phyloP scores from a whole-genome alignment of 2,888 invertebrate genomes.

The Metopia argyrocephala region DNA sequence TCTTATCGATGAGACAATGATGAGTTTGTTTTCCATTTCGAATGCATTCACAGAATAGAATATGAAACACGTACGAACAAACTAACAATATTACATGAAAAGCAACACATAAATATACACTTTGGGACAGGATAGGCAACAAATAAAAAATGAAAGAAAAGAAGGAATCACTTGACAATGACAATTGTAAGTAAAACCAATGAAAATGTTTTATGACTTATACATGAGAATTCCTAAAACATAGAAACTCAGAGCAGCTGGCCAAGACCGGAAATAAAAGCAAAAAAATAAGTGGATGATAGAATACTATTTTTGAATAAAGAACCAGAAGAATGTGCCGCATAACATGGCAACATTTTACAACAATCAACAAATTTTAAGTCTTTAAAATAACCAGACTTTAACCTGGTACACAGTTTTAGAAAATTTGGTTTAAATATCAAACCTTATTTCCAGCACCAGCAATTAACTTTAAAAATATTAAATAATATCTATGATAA shows the following conservation, averaged over 20 bases:
- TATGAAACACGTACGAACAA: background rate
- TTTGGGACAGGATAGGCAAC: background rate
- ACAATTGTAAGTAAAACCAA: slow-evolving; percentile 28
- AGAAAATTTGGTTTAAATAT: background rate
- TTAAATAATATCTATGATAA: no score
- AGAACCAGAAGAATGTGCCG: slow-evolving; percentile 9
- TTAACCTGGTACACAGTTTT: background rate
- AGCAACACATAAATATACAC: background rate
- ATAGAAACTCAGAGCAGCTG: background rate
- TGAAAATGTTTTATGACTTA: slow-evolving; percentile 15
- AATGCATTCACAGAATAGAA: background rate
- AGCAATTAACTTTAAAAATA: no score
- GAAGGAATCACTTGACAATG: slow-evolving; percentile 17
- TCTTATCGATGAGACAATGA: slow-evolving; percentile 42
- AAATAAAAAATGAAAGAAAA: background rate
- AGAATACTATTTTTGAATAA: background rate
- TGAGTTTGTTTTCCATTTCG: slow-evolving; percentile 44
- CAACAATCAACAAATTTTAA: background rate
- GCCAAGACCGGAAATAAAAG: background rate
- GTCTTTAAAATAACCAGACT: slow-evolving; percentile 4
- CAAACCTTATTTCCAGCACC: no score
- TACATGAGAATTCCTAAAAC: background rate
- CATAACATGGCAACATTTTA: slow-evolving; percentile 12
- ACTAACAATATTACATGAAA: background rate
- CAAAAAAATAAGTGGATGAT: background rate